Base-by-base conservation (phyloP, 2,888 invertebrate species). In the Drosophila picticornis region DNA sequence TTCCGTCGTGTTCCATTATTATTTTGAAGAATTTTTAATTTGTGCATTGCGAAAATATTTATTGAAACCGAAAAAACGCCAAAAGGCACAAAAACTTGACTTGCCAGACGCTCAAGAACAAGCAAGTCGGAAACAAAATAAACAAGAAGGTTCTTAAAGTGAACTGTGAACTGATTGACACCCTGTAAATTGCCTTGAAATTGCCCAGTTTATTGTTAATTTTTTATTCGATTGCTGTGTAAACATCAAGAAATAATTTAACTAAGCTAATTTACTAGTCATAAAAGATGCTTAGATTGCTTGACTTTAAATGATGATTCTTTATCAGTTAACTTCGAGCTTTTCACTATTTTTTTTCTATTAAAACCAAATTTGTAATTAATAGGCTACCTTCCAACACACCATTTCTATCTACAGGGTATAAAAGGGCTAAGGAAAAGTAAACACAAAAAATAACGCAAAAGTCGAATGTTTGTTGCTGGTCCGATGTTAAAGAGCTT, bases 41-140 rank as follows among this genome's bases (percentile, higher is more conserved):
- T 90, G 85, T 87, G 77, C 88, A 84, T 84, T 90, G 88, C 73
- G 58, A 87, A 87, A 88, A 88, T 89, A 88, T 88, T 88, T 88
- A 88, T 88, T 89, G 91, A 84, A 90, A 87, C 90, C 90, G 78
- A 85, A 85, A 68, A 75, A 82, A 51, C 72, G 88, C 83, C 71
- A 50, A 67, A 55, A 77, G 88, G 75, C 85, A 72, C 16, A 38
- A 71, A 63, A 88, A 86, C 69, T 80, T 77, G 74, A 74, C 71
- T 75, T 38, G 38, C 25, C 25, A 52, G 56, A 40, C 56, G 64
- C 48, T 22, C 55, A 55, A 60, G 29, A 51, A 48, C 36, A 58
- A 69, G n/a, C 25, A 55, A 57, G 64, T 67, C 55, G 67, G 43
- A 60, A 22, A 29, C 40, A 6, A 56, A 38, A 34, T 31, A 68